A percentile compares a stretch with the other conserved stretches of the same genome.
Evolutionary conservation across 1,140 invertebrate species (phyloP).

Genomic region (Lasioglossum baleicum): DNA sequence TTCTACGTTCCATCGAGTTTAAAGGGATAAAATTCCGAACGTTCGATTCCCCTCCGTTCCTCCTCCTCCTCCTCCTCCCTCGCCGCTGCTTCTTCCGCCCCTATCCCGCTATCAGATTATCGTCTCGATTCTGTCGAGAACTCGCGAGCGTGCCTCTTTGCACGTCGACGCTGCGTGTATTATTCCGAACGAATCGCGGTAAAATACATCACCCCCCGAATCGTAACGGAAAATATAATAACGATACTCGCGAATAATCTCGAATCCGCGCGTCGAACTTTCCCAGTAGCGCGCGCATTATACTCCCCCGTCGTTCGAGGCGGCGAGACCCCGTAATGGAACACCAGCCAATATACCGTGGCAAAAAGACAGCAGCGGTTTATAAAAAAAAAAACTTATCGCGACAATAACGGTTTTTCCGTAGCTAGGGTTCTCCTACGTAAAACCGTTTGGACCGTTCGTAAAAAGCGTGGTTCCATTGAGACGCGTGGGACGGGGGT

Average conservation of each 20-base stretch:
- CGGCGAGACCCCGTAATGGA: not conserved
- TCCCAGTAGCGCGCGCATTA: not conserved
- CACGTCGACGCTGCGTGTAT: not conserved
- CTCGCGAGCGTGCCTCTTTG: not conserved
- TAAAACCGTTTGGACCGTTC: constrained; percentile 33
- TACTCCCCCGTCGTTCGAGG: not conserved
- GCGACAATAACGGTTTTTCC: constrained; percentile 49
- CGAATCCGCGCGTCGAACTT: not conserved
- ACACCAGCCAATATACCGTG: constrained; percentile 2
- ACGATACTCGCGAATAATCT: not conserved
- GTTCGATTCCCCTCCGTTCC: constrained; percentile 2
- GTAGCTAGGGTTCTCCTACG: constrained; percentile 23
- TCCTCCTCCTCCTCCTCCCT: too few relatives aligned
- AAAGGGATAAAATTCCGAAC: constrained; percentile 43
- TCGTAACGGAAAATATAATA: not conserved
- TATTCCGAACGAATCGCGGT: not conserved
- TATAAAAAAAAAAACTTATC: constrained; percentile 49
- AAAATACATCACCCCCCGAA: not conserved
- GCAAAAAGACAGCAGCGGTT: not conserved
- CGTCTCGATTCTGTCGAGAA: constrained; percentile 24
- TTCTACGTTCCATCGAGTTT: constrained; percentile 37
- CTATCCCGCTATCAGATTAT: constrained; percentile 14
- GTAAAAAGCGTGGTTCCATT: constrained; percentile 52
- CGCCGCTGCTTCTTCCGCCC: not conserved
- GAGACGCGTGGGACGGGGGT: not conserved